Conservation (phyloP, 1,140 invertebrate species). For the Phortica variegata region DNA sequence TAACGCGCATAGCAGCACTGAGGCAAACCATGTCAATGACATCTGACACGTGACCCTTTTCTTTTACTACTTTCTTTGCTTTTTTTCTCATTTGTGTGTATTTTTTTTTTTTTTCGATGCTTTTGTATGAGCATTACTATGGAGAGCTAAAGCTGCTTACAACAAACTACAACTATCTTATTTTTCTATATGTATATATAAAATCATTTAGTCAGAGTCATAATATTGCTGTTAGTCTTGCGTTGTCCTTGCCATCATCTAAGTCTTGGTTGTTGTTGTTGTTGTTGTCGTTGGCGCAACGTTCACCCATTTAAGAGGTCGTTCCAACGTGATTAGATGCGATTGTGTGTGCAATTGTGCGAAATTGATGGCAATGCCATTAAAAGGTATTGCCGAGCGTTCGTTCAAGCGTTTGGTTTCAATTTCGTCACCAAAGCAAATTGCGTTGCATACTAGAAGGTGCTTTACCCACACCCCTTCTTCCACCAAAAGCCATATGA, state of each 20-base stretch:
- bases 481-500: constrained; percentile 2
- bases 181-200: no score
- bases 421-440: constrained; percentile 1
- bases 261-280: constrained; percentile 4
- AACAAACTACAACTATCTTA: no score
- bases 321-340: constrained; percentile 50
- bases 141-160: no score
- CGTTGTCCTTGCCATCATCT: background rate
- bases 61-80: no score
- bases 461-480: constrained; percentile 21
- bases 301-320: constrained; percentile 10
- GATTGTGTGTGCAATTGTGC: constrained; percentile 52
- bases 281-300: constrained; percentile 16
- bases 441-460: constrained; percentile 34
- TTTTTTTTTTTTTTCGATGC: no score
- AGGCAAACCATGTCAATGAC: constrained; percentile 52
- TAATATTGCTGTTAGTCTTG: constrained; percentile 1
- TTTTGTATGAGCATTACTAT: no score
- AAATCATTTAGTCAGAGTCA: constrained; percentile 41
- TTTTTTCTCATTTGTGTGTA: no score
- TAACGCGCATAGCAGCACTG: constrained; percentile 23
- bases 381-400: constrained; percentile 40
- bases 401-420: background rate
- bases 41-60: constrained; percentile 54
- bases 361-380: constrained; percentile 52